phyloP scores from a whole-genome alignment of 2,113 vertebrate genomes.

The Sinosuthora webbiana region DNA sequence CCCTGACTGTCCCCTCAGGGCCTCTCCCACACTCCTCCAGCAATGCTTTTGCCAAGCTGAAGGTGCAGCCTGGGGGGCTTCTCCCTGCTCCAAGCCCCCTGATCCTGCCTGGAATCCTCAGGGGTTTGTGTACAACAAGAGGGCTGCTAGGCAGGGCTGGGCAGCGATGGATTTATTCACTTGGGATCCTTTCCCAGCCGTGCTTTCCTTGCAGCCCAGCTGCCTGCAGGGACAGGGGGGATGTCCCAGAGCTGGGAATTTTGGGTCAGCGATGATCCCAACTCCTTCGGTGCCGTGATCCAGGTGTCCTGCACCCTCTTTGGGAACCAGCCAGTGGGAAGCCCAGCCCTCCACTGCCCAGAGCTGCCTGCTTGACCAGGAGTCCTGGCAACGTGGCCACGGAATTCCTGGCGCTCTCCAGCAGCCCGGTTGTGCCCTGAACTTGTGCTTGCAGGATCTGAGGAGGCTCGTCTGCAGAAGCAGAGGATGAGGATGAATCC shows the following conservation, averaged over 20 bases:
- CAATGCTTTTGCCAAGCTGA: background rate
- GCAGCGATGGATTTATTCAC: constrained; percentile 46
- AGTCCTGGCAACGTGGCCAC: background rate
- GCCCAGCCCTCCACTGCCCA: background rate
- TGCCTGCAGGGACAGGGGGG: background rate
- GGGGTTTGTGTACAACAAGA: background rate
- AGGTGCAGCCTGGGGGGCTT: accelerated
- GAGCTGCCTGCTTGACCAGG: background rate
- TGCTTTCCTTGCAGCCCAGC: constrained; percentile 35
- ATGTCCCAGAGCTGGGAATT: background rate
- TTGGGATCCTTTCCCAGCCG: background rate
- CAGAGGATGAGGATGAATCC: background rate
- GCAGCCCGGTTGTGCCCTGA: background rate
- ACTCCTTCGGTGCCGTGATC: background rate
- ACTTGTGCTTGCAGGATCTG: background rate
- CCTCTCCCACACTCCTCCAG: background rate
- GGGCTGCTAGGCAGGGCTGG: background rate
- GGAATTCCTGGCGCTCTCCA: background rate
- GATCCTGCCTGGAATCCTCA: background rate
- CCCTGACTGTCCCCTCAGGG: background rate
- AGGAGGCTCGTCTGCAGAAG: background rate
- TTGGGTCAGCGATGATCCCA: background rate
- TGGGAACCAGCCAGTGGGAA: background rate
- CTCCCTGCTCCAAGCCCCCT: background rate
- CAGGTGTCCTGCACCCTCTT: background rate